Conservation (phyloP, 1,140 invertebrate genomes). For the Macrosteles quadrilineatus region DNA sequence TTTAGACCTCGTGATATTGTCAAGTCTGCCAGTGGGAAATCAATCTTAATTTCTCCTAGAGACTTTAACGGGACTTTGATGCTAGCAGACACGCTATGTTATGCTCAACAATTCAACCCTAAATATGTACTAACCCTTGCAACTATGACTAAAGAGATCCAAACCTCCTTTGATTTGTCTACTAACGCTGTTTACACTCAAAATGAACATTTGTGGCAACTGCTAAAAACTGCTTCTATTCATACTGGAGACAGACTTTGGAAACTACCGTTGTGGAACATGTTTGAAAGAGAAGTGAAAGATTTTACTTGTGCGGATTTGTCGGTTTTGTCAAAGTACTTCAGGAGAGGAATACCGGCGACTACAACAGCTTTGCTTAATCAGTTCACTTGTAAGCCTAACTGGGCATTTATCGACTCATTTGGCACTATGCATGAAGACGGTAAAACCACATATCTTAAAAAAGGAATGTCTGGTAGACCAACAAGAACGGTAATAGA, state of each 20-base stretch:
- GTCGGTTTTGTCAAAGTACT: conserved; percentile 11
- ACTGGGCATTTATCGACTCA: conserved; percentile 63
- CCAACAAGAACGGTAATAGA: conserved; percentile 81
- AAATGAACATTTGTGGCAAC: conserved; percentile 47
- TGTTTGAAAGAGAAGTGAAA: conserved; percentile 47
- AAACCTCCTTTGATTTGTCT: conserved; percentile 55
- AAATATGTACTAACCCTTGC: conserved; percentile 62
- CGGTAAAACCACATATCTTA: conserved; percentile 68
- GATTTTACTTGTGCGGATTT: conserved; percentile 4
- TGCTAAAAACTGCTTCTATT: conserved; percentile 48
- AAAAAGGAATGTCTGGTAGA: conserved; percentile 73
- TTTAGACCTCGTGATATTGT: conserved; percentile 66
- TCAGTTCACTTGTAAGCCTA: conserved; percentile 57
- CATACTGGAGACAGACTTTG: conserved; percentile 59
- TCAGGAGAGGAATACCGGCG: conserved; percentile 52
- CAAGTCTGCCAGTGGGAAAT: conserved; percentile 58
- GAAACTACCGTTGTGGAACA: conserved; percentile 59
- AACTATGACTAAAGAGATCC: conserved; percentile 62
- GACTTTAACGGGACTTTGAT: conserved; percentile 64
- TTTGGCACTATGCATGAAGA: conserved; percentile 59
- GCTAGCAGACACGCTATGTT: conserved; percentile 64
- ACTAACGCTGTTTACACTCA: conserved; percentile 61
- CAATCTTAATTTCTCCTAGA: conserved; percentile 64
- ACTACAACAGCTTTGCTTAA: conserved; percentile 60
- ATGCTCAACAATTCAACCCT: conserved; percentile 61